phyloP scores from a whole-genome alignment of 2,797 vertebrate genomes.

The Cirrhinus molitorella region DNA sequence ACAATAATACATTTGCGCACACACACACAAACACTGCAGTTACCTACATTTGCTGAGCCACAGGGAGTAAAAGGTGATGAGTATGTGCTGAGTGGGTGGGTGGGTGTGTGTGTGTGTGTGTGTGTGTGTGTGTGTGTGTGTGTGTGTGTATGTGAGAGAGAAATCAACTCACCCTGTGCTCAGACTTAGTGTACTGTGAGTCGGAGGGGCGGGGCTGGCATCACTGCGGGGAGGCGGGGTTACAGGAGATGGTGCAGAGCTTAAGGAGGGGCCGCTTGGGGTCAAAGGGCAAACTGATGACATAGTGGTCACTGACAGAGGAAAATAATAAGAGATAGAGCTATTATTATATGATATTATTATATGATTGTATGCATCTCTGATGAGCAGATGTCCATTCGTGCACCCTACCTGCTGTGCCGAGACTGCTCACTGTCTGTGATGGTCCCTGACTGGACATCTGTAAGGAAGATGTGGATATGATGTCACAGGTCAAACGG shows the following conservation, averaged over 20 bases:
- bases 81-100: constrained; percentile 41
- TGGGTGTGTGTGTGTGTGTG: constrained; percentile 49
- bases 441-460: constrained; percentile 82
- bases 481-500: constrained; percentile 30
- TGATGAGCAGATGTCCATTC: not conserved
- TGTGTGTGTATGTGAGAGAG: not conserved
- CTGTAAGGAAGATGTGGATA: constrained; percentile 66
- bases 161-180: constrained; percentile 85
- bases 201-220: constrained; percentile 85
- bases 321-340: constrained; percentile 37
- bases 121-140: constrained; percentile 51
- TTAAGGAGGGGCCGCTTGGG: constrained; percentile 82
- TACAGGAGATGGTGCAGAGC: constrained; percentile 84
- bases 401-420: constrained; percentile 83
- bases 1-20: constrained; percentile 55
- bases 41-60: constrained; percentile 66
- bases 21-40: constrained; percentile 65
- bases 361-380: not conserved
- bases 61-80: constrained; percentile 40
- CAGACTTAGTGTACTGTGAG: constrained; percentile 87
- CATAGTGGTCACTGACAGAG: constrained; percentile 85
- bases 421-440: constrained; percentile 89
- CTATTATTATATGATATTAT: too few species aligned
- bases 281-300: constrained; percentile 86
- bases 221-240: constrained; percentile 88